These are phyloP conservation scores for Nannospalax galili DNA, from an alignment of 2,113 vertebrate species.

Conservation along the genomic window DNA sequence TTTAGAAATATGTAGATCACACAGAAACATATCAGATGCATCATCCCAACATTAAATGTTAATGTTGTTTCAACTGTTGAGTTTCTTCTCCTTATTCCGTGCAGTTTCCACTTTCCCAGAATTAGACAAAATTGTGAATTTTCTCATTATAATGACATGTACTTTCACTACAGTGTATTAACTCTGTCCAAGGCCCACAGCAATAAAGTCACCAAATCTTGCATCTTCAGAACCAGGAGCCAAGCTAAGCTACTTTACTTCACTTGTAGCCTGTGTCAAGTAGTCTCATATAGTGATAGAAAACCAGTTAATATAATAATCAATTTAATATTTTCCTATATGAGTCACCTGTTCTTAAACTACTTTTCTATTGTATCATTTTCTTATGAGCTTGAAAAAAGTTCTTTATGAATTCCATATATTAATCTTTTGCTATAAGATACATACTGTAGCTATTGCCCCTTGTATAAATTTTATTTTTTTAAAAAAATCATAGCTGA, in stretches of 20 bases:
- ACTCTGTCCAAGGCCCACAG: not conserved
- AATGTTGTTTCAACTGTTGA: not conserved
- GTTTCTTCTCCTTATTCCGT: not conserved
- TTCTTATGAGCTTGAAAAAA: not conserved
- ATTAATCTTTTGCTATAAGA: not conserved
- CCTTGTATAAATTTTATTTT: not conserved
- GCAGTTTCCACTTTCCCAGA: not conserved
- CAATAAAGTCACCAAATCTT: not conserved
- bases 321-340: not conserved
- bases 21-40: not conserved
- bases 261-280: not conserved
- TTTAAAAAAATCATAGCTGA: not conserved
- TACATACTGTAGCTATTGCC: not conserved
- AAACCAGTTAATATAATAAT: not conserved
- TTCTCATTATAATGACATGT: too few species aligned
- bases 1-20: not conserved
- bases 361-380: not conserved
- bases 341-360: not conserved
- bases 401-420: not conserved
- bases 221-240: not conserved
- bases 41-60: not conserved
- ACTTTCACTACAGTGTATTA: not conserved
- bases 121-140: not conserved
- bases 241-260: not conserved
- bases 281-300: not conserved